Evolutionary conservation across 1,140 invertebrate species (phyloP).

Genomic region (Linepithema humile): DNA sequence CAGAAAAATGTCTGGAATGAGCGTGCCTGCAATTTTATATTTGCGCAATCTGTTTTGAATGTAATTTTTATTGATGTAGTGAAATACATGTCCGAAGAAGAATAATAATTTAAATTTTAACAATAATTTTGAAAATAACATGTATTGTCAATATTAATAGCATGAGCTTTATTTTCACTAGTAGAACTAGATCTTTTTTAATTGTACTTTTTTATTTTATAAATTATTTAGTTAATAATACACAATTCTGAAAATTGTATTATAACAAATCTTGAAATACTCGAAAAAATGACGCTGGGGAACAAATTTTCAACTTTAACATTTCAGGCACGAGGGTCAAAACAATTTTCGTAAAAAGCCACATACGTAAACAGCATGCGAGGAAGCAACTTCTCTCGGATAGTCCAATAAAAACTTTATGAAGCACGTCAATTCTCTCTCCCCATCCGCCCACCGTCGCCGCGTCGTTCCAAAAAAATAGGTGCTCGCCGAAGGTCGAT

Average conservation of each 20-base stretch:
- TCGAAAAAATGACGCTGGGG: no score
- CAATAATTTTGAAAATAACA: neutral
- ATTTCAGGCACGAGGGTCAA: constrained; percentile 17
- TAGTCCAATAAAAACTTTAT: constrained; percentile 54
- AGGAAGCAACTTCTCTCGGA: neutral
- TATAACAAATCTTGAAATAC: neutral
- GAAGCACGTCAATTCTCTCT: constrained; percentile 52
- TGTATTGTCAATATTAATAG: neutral
- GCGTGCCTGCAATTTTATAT: constrained; percentile 48
- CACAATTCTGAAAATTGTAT: neutral
- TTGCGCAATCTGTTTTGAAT: neutral
- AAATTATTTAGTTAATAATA: neutral
- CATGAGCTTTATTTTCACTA: neutral
- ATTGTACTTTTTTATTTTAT: neutral
- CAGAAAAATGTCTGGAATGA: constrained; percentile 8
- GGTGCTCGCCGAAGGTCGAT: constrained; percentile 49
- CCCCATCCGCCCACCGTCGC: constrained; percentile 20
- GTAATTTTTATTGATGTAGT: neutral
- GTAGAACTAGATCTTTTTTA: neutral
- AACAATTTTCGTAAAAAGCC: constrained; percentile 58
- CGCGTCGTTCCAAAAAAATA: constrained; percentile 41
- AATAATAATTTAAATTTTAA: neutral
- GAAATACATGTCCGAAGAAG: neutral
- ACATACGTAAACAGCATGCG: constrained; percentile 50
- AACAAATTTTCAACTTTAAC: constrained; percentile 38